These are phyloP conservation scores for Drosophila athabasca DNA, from an alignment of 1,140 invertebrate genomes.

Conservation along the genomic window DNA sequence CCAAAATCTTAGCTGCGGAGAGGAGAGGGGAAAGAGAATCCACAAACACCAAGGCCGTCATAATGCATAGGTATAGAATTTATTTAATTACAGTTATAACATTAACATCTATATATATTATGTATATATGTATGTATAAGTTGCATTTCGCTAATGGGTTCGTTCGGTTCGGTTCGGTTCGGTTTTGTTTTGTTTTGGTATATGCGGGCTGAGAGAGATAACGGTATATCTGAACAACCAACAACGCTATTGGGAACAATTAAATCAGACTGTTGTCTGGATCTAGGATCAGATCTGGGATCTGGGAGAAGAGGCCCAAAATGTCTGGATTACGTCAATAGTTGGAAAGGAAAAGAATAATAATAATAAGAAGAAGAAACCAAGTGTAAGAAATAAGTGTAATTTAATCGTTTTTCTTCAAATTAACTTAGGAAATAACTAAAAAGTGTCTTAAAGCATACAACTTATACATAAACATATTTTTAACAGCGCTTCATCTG, in stretches of 20 bases:
- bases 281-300: slow-evolving; percentile 1
- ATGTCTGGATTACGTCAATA: slow-evolving; percentile 3
- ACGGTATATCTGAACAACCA: slow-evolving; percentile 27
- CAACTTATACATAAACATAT: slow-evolving; percentile 61
- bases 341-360: slow-evolving; percentile 31
- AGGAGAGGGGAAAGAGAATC: no score
- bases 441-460: slow-evolving; percentile 78
- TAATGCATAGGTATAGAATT: slow-evolving; percentile 79
- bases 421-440: slow-evolving; percentile 80
- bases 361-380: no score
- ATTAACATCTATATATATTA: slow-evolving; percentile 82
- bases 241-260: slow-evolving; percentile 27
- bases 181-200: slow-evolving; percentile 21
- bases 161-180: no score
- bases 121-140: slow-evolving; percentile 72
- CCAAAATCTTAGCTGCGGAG: no score
- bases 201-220: slow-evolving; percentile 51
- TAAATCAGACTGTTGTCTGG: neutral
- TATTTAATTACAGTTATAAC: slow-evolving; percentile 81
- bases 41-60: neutral
- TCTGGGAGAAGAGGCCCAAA: no score
- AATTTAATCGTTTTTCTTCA: slow-evolving; percentile 76
- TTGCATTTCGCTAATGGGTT: slow-evolving; percentile 71
- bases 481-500: slow-evolving; percentile 72
- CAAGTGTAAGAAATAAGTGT: no score